Evolutionary conservation across 2,888 invertebrate species (phyloP), one percentile per base, ranked within the genome.

Genomic region (Drepana falcataria): DNA sequence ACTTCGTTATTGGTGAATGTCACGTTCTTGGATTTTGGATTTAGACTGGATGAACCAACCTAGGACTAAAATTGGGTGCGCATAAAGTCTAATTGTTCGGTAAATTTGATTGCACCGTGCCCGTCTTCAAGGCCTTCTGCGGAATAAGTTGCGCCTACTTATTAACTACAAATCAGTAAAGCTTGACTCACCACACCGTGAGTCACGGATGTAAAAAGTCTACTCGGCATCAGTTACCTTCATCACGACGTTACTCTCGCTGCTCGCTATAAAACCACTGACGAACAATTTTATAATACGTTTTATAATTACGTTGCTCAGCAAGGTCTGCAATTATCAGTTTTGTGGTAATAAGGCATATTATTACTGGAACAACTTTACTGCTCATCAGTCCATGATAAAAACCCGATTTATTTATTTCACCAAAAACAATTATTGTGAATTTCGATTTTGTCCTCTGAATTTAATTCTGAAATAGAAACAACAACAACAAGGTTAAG

Each of bases 41-140:
- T 9, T 44, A 44, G 44, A 44, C 6, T 44, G 44, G 44, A 9
- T 9, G 9, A 44, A 9, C 44, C 9, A 44, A 44, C 44, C 44
- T 44, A 35, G 35, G 35, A 48, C 7, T 9, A 9, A 35, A 35
- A n/a, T 48, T 48, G 5, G 35, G 48, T 35, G 35, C 7, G 35
- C 35, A 49, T 6, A 34, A 52, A 57, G 34, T 48, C 44, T n/a
- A 57, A 51, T 44, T 48, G 33, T 35, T 35, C 41, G n/a, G 35
- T 34, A 54, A 48, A 56, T 51, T 60, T 63, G 51, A 59, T 66
- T 64, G 60, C 59, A 61, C 73, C 68, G 70, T 69, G 70, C 73
- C 69, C 71, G 63, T 66, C 62, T 63, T 70, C 81, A 85, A 82
- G 80, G 79, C 64, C 71, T 73, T 66, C 68, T 63, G 64, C 62